These are phyloP conservation scores for Galerucella pusilla DNA, from an alignment of 2,888 invertebrate species.

Conservation along the genomic window DNA sequence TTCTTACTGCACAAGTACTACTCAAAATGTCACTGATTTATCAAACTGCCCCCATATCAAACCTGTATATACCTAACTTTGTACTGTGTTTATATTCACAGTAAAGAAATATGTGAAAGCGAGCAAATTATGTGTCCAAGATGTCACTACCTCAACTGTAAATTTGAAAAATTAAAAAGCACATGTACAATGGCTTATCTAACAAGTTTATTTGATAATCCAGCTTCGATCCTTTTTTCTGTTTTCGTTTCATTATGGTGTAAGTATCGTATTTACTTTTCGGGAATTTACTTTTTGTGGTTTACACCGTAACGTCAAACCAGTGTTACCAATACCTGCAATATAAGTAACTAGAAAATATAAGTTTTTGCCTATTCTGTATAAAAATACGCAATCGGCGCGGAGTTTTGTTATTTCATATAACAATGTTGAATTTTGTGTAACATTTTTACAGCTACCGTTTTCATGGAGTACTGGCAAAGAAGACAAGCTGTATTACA, in stretches of 20 bases:
- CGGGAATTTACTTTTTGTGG: no score
- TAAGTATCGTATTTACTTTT: constrained; percentile 47
- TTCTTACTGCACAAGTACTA: no score
- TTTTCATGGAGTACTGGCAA: constrained; percentile 60
- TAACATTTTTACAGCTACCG: constrained; percentile 50
- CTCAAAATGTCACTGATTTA: no score
- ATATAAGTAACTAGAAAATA: no score
- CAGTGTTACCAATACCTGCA: no score
- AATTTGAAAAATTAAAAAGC: constrained; percentile 44
- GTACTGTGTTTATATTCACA: constrained; percentile 41
- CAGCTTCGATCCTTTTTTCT: constrained; percentile 47
- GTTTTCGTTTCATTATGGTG: constrained; percentile 61
- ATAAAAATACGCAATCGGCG: background rate
- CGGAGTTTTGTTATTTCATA: no score
- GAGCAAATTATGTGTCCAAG: constrained; percentile 50
- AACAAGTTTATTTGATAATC: constrained; percentile 51
- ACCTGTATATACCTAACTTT: background rate
- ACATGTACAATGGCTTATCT: constrained; percentile 47
- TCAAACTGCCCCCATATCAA: no score
- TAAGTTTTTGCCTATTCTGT: no score
- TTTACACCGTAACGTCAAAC: no score
- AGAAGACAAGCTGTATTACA: constrained; percentile 55
- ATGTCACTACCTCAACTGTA: constrained; percentile 49
- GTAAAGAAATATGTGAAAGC: constrained; percentile 51
- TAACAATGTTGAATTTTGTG: background rate